Evolutionary conservation across 2,888 invertebrate species (phyloP), one percentile per base, ranked within the genome.

Genomic region (Mechanitis mazaeus): DNA sequence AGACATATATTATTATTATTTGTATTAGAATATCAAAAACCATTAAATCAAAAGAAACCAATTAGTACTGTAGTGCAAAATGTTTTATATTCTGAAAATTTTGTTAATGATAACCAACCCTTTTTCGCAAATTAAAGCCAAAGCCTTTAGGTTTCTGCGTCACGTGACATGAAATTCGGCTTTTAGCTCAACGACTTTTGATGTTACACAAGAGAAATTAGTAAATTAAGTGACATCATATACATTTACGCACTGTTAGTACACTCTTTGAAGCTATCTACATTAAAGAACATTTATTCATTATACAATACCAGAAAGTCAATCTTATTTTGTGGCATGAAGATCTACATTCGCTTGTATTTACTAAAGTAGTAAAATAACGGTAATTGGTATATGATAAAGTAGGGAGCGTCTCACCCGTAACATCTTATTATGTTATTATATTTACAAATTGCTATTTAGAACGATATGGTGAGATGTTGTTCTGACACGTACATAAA

Each of bases 171-270:
- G 55, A 45, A 61, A 58, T 61, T 58, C 46, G 54, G 58, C 60
- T 56, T 55, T 58, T 45, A 63, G 56, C 60, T 60, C 55, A 54
- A 60, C 55, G 28, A 56, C 60, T 50, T 56, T 60, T 63, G 61
- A 61, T 59, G 63, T 61, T 45, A 56, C 47, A 55, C 54, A 47
- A 35, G 62, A 65, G 57, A 64, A 66, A 66, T 66, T 66, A 64
- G 47, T 61, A 63, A 61, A 66, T 64, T 59, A 66, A 66, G 58
- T 58, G 61, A 58, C 58, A 53, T 58, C 56, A 58, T 55, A 33
- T 60, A n/a, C 55, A 56, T 59, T 59, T 59, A 56, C 59, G 20
- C 35, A 54, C 54, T 55, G 56, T 59, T 59, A 59, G 38, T 59
- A 42, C 53, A 47, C 55, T 20, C 65, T 65, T 63, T 59, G 65